These are phyloP conservation scores for Melipona bicolor DNA, from an alignment of 2,888 invertebrate genomes.

Conservation along the genomic window DNA sequence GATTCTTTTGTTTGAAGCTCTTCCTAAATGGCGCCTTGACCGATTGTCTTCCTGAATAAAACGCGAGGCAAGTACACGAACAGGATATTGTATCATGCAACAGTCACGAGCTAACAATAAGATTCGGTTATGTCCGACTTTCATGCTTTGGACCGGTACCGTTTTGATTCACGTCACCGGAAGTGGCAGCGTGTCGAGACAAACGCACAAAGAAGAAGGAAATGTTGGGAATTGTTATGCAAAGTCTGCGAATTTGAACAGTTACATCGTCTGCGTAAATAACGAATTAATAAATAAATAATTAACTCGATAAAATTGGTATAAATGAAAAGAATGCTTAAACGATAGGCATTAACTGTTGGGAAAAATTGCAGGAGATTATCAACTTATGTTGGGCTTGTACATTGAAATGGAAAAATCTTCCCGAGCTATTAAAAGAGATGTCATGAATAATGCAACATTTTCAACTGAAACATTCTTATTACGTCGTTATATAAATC, in stretches of 20 bases:
- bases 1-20: slow-evolving; percentile 4
- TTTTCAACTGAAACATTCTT: background rate
- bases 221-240: background rate
- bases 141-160: slow-evolving; percentile 46
- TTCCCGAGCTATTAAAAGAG: too few species aligned
- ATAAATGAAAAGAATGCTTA: too few species aligned
- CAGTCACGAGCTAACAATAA: slow-evolving; percentile 36
- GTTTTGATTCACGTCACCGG: slow-evolving; percentile 61
- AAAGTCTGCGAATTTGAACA: background rate
- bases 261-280: background rate
- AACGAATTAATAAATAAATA: background rate
- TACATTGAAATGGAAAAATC: too few species aligned
- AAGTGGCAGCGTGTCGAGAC: slow-evolving; percentile 39
- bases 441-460: background rate
- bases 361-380: too few species aligned
- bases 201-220: slow-evolving; percentile 1
- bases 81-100: slow-evolving; percentile 22
- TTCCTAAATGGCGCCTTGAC: background rate
- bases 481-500: background rate
- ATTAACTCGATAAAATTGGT: too few species aligned
- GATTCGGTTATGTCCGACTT: slow-evolving; percentile 53
- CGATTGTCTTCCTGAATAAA: slow-evolving; percentile 38
- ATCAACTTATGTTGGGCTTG: too few species aligned
- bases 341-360: too few species aligned
- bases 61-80: slow-evolving; percentile 20